These are phyloP conservation scores for Cinara cedri DNA, from an alignment of 2,888 invertebrate genomes.

Conservation along the genomic window DNA sequence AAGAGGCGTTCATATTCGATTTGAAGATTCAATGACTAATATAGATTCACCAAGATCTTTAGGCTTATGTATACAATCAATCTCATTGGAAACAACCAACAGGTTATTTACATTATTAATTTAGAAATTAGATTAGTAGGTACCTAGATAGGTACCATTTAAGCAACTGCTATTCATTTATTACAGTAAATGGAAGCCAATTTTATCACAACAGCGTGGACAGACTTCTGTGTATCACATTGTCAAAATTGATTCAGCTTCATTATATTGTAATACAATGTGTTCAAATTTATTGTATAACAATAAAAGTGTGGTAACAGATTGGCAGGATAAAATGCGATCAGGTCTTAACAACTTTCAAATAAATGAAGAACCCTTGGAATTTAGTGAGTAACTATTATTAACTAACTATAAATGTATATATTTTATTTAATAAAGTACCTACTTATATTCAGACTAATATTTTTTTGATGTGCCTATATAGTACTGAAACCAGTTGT, in stretches of 20 bases:
- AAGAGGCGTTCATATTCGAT: slow-evolving; percentile 79
- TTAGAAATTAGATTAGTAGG: neutral
- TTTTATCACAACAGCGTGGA: slow-evolving; percentile 64
- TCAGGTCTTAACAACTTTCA: slow-evolving; percentile 77
- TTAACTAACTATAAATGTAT: too few species aligned
- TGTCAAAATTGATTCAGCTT: slow-evolving; percentile 77
- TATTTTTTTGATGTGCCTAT: slow-evolving; percentile 60
- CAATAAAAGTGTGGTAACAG: slow-evolving; percentile 67
- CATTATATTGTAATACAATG: slow-evolving; percentile 74
- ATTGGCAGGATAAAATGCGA: slow-evolving; percentile 79
- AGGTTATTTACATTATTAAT: slow-evolving; percentile 65
- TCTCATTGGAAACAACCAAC: slow-evolving; percentile 81
- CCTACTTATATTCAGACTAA: too few species aligned
- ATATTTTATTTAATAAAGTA: neutral
- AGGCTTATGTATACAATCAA: slow-evolving; percentile 77
- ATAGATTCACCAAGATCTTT: slow-evolving; percentile 73
- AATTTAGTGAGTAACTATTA: slow-evolving; percentile 73
- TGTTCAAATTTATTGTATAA: slow-evolving; percentile 66
- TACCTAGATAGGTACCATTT: neutral
- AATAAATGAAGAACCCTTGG: slow-evolving; percentile 78
- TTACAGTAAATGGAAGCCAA: slow-evolving; percentile 77
- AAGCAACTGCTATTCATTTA: slow-evolving; percentile 59
- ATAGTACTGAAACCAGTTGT: slow-evolving; percentile 79
- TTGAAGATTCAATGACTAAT: slow-evolving; percentile 76
- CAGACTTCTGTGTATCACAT: slow-evolving; percentile 74